Evolutionary conservation across 2,113 vertebrate species (phyloP).

Genomic region (Nothocercus julius): DNA sequence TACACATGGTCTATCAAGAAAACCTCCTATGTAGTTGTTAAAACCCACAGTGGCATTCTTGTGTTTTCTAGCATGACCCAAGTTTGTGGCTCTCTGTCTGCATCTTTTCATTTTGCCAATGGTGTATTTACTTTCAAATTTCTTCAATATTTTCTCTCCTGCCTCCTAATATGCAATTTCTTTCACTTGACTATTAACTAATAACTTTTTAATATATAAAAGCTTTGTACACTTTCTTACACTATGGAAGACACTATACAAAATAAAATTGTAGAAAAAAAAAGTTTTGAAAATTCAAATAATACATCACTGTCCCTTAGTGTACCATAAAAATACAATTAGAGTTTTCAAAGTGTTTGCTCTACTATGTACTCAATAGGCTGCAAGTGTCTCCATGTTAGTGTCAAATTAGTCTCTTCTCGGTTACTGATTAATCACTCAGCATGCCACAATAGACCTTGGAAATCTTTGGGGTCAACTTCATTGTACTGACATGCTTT

Average conservation of each 20-base stretch:
- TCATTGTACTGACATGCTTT: not conserved
- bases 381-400: not conserved
- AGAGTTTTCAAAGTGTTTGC: not conserved
- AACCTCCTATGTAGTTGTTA: not conserved
- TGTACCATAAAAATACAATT: not conserved
- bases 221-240: not conserved
- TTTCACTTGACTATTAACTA: not conserved
- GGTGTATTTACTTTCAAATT: not conserved
- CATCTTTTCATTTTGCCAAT: not conserved
- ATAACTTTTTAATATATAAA: not conserved
- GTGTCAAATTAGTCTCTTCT: not conserved
- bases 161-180: not conserved
- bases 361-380: not conserved
- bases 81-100: not conserved
- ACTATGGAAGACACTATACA: not conserved
- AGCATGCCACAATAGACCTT: not conserved
- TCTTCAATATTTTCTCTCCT: not conserved
- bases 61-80: not conserved
- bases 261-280: not conserved
- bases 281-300: not conserved
- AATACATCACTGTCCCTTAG: not conserved
- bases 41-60: not conserved
- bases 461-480: not conserved
- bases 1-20: not conserved
- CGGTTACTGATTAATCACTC: not conserved